Base-by-base conservation (phyloP, 2,797 vertebrate species). In the Hydrocynus forskahlii region DNA sequence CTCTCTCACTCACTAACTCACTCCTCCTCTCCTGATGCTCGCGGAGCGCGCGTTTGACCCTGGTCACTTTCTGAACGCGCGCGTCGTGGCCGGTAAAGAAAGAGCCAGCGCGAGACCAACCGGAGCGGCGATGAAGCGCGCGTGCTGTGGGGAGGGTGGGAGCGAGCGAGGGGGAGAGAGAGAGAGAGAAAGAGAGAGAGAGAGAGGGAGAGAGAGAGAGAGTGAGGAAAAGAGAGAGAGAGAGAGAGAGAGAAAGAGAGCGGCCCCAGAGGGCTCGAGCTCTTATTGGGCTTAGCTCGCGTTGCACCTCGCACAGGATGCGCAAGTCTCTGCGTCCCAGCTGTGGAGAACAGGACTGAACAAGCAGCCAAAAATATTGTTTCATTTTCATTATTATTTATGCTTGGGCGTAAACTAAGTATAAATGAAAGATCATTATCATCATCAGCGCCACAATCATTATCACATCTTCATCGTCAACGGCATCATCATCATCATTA, bases 231-330 rank as follows among this genome's bases (percentile, higher is more conserved):
- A 45, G 43, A 6, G 43, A 45, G 43, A 6, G 43, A 45, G 43
- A 45, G 43, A 45, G 43, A 45, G 43, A 45, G 43, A 45, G 43
- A 45, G 43, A 45, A 5, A 45, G 43, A 45, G 43, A 45, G 43
- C 43, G 43, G 1, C n/a, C 67, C 91, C 86, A 86, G 86, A 59
- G 72, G 75, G 72, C 75, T 80, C 83, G 55, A 85, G 86, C 84
- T 85, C 90, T 90, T 90, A 93, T 92, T 94, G 93, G 93, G 89
- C 81, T 92, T 87, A 90, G 85, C 43, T 45, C 43, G 43, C 6
- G 43, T n/a, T n/a, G n/a, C n/a, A n/a, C n/a, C n/a, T n/a, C n/a
- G 29, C 3, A 3, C 29, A 29, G 29, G 29, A 29, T 29, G 29
- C 3, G 29, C 29, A n/a, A n/a, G n/a, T 29, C 29, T 29, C 29